Evolutionary conservation across 2,888 invertebrate genomes (phyloP).

Genomic region (Lasioglossum calceatum): DNA sequence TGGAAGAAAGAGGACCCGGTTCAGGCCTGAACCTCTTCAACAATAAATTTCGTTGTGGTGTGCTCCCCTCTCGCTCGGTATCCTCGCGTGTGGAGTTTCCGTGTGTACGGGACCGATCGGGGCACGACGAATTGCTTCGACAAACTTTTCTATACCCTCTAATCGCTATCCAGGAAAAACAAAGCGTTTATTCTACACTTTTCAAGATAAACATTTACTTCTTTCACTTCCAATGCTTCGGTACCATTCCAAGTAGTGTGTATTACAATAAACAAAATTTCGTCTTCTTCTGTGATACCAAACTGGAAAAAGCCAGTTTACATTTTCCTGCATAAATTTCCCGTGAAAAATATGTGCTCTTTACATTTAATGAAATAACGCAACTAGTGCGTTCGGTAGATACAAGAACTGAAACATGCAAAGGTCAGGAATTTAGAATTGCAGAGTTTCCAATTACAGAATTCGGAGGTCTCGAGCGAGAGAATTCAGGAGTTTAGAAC

Average conservation of each 20-base stretch:
- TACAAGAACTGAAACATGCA: not conserved
- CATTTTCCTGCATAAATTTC: not conserved
- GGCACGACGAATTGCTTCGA: not conserved
- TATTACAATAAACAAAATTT: too few relatives aligned
- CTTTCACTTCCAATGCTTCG: not conserved
- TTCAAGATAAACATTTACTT: not conserved
- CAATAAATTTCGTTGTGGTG: conserved; percentile 1
- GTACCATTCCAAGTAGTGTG: not conserved
- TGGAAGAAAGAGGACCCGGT: not conserved
- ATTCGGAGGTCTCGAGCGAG: not conserved
- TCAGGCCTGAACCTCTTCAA: not conserved
- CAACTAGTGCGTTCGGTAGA: not conserved
- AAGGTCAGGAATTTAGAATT: not conserved
- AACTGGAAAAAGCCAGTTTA: not conserved
- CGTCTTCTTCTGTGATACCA: too few relatives aligned
- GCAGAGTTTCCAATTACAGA: not conserved
- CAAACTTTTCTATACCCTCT: not conserved
- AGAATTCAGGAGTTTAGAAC: not conserved
- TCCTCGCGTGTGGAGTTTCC: not conserved
- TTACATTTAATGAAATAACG: too few relatives aligned
- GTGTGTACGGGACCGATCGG: not conserved
- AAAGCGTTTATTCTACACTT: not conserved
- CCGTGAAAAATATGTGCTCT: not conserved
- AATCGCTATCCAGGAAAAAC: not conserved
- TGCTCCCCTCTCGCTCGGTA: not conserved